Conservation (phyloP, 2,113 vertebrate genomes). For the Syngnathus scovelli region DNA sequence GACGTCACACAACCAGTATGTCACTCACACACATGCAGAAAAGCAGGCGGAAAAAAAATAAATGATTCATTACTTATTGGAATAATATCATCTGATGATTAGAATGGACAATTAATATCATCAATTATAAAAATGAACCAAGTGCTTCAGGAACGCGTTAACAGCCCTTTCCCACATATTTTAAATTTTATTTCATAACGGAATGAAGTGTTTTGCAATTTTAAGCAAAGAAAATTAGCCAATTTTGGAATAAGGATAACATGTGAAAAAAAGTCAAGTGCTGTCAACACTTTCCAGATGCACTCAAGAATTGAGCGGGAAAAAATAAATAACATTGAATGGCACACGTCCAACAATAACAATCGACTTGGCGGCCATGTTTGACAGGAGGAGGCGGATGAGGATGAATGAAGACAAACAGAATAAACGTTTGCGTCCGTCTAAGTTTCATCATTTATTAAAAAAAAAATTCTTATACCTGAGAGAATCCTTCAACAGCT, state of each 20-base stretch:
- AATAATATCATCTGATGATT: neutral
- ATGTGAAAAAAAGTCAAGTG: too few relatives aligned
- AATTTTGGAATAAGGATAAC: too few relatives aligned
- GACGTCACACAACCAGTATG: neutral
- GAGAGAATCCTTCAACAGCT: slow-evolving; percentile 78
- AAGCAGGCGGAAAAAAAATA: neutral
- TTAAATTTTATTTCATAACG: too few relatives aligned
- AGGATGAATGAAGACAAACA: slow-evolving; percentile 51
- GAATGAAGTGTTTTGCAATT: too few relatives aligned
- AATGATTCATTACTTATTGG: neutral
- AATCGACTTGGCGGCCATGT: neutral
- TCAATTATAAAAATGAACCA: too few relatives aligned
- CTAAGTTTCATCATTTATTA: slow-evolving; percentile 72
- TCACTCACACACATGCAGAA: neutral
- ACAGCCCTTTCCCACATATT: neutral
- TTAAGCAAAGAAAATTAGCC: too few relatives aligned
- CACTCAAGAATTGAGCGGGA: too few relatives aligned
- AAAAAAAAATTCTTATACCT: slow-evolving; percentile 73
- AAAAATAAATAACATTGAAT: neutral
- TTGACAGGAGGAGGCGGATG: neutral
- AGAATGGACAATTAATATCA: neutral
- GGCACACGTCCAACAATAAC: neutral
- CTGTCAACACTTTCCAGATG: too few relatives aligned
- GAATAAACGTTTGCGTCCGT: slow-evolving; percentile 59
- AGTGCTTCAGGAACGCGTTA: neutral